These are phyloP conservation scores for Autographa pulchrina DNA, from an alignment of 2,888 invertebrate species.

Conservation along the genomic window DNA sequence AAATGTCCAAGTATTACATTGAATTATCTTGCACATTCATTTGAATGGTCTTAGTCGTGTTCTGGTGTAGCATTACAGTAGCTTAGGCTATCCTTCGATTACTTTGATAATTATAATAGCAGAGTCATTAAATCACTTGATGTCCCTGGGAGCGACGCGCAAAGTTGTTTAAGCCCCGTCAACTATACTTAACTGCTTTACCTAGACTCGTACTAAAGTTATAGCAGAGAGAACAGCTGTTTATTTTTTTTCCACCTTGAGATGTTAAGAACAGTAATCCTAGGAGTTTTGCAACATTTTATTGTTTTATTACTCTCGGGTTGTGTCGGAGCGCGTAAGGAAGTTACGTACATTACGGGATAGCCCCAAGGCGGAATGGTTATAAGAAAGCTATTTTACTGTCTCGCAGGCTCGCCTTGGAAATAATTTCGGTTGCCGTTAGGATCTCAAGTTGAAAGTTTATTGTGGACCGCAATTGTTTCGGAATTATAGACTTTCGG, in stretches of 20 bases:
- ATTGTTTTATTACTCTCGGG: constrained; percentile 77
- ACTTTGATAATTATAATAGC: constrained; percentile 58
- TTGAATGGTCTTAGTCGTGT: constrained; percentile 21
- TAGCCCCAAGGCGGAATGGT: constrained; percentile 71
- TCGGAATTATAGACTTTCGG: constrained; percentile 66
- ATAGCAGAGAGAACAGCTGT: constrained; percentile 60
- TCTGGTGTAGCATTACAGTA: constrained; percentile 48
- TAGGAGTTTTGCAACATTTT: constrained; percentile 74
- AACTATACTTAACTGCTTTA: constrained; percentile 64
- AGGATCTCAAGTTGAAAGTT: constrained; percentile 73
- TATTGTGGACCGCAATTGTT: constrained; percentile 73
- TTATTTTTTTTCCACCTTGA: constrained; percentile 58
- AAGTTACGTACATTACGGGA: constrained; percentile 70
- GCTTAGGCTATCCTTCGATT: constrained; percentile 54
- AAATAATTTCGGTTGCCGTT: constrained; percentile 78
- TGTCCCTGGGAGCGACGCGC: constrained; percentile 58
- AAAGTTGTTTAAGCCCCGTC: constrained; percentile 47
- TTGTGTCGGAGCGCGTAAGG: constrained; percentile 69
- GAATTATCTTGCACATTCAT: constrained; percentile 25
- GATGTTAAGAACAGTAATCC: constrained; percentile 72
- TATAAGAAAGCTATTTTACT: constrained; percentile 82
- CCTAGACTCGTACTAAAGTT: constrained; percentile 54
- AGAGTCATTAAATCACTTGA: constrained; percentile 59
- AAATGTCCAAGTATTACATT: constrained; percentile 12
- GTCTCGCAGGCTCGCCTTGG: constrained; percentile 71